Conservation (phyloP, 2,797 vertebrate genomes). For the Pantherophis vulpinus region DNA sequence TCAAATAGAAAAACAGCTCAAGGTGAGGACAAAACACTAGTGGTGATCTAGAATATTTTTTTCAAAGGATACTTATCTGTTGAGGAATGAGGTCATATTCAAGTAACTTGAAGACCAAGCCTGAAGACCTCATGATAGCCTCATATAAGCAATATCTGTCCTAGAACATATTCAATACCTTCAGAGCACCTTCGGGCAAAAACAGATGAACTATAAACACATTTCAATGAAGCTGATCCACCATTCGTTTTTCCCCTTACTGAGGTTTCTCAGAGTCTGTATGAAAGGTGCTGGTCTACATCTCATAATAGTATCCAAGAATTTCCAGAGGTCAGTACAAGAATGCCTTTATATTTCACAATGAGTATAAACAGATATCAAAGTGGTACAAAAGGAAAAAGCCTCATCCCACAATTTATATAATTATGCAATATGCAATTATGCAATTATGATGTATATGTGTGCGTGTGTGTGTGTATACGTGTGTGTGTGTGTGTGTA, state of each 20-base stretch:
- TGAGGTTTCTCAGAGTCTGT: background rate
- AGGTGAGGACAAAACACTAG: background rate
- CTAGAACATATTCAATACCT: background rate
- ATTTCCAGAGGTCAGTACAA: background rate
- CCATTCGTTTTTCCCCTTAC: background rate
- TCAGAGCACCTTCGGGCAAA: background rate
- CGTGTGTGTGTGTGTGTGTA: no score
- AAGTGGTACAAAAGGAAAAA: background rate
- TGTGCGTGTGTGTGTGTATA: no score
- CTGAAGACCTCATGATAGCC: background rate
- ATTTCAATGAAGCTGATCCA: background rate
- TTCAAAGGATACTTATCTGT: background rate
- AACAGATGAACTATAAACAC: background rate
- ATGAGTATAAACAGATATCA: background rate
- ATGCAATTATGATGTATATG: background rate
- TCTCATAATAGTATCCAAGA: background rate
- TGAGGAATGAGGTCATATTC: background rate
- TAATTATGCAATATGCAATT: background rate
- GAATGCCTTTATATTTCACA: background rate
- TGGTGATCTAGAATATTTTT: background rate
- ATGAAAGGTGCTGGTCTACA: background rate
- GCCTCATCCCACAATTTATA: background rate
- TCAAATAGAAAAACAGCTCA: background rate
- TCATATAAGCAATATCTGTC: no score
- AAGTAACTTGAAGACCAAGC: background rate